Evolutionary conservation across 2,113 vertebrate species (phyloP).

Genomic region (Scomber japonicus): DNA sequence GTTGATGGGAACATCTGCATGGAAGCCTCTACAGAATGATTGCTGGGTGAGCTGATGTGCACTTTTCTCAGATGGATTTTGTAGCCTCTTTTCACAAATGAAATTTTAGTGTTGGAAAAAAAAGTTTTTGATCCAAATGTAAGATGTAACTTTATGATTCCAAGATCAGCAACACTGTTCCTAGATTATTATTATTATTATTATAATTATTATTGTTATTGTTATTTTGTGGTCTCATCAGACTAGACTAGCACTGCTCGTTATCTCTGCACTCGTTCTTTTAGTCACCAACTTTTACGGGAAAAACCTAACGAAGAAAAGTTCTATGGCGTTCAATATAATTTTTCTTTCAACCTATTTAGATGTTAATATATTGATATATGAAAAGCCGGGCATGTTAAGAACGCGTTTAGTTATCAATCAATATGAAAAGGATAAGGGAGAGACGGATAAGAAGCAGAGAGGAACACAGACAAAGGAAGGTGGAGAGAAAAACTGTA

Average conservation of each 20-base stretch:
- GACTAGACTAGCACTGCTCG: slow-evolving; percentile 23
- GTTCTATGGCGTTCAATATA: slow-evolving; percentile 34
- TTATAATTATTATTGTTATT: not conserved
- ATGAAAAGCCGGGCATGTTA: slow-evolving; percentile 43
- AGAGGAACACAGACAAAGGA: not conserved
- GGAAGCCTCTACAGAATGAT: slow-evolving; percentile 5
- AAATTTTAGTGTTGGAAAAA: not conserved
- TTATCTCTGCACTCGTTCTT: slow-evolving; percentile 43
- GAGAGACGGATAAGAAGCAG: not conserved
- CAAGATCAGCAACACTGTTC: slow-evolving; percentile 21
- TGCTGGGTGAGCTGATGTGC: slow-evolving; percentile 19
- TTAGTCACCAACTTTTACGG: slow-evolving; percentile 16
- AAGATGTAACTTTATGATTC: slow-evolving; percentile 45
- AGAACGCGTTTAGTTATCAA: slow-evolving; percentile 23
- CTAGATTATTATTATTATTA: slow-evolving; percentile 6
- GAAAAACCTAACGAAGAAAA: slow-evolving; percentile 27
- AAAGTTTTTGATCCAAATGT: slow-evolving; percentile 11
- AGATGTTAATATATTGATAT: slow-evolving; percentile 70
- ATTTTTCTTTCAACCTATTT: slow-evolving; percentile 60
- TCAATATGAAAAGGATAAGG: not conserved
- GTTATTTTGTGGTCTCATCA: not conserved
- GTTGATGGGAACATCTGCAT: not conserved
- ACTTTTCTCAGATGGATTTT: slow-evolving; percentile 25
- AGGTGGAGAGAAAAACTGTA: not conserved
- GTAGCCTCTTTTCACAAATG: slow-evolving; percentile 17